Evolutionary conservation across 2,113 vertebrate species (phyloP).

Genomic region (Notiomystis cincta): DNA sequence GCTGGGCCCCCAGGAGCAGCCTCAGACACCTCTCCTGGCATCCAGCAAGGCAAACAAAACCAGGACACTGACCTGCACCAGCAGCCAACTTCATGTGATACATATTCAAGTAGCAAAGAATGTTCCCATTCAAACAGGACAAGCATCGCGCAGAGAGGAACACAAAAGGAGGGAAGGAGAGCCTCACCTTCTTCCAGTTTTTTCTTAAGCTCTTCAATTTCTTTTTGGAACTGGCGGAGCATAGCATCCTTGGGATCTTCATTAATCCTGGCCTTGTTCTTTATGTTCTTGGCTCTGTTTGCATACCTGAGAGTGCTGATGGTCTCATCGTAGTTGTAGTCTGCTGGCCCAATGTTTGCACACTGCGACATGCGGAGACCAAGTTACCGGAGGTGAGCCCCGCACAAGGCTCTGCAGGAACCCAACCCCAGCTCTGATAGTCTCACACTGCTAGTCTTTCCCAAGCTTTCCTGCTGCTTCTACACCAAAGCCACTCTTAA

Average conservation of each 20-base stretch:
- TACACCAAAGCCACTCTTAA: background rate
- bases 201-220: conserved; percentile 97
- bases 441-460: background rate
- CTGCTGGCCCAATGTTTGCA: conserved; percentile 97
- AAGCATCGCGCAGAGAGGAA: background rate
- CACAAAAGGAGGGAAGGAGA: background rate
- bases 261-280: conserved; percentile 98
- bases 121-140: accelerated
- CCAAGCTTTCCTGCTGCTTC: background rate
- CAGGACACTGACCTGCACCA: background rate
- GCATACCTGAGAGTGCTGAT: conserved; percentile 98
- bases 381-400: background rate
- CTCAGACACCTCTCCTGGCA: background rate
- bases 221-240: conserved; percentile 95
- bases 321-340: conserved; percentile 98
- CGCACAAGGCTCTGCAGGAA: background rate
- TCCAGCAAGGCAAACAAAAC: background rate
- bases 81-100: accelerated
- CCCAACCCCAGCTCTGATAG: background rate
- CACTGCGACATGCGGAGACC: conserved; percentile 73
- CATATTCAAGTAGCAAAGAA: background rate
- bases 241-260: conserved; percentile 98
- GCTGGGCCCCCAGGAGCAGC: background rate
- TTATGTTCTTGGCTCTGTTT: conserved; percentile 98
- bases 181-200: conserved; percentile 92